These are phyloP conservation scores for Chrysemys picta DNA, from an alignment of 2,113 vertebrate genomes.

Conservation along the genomic window DNA sequence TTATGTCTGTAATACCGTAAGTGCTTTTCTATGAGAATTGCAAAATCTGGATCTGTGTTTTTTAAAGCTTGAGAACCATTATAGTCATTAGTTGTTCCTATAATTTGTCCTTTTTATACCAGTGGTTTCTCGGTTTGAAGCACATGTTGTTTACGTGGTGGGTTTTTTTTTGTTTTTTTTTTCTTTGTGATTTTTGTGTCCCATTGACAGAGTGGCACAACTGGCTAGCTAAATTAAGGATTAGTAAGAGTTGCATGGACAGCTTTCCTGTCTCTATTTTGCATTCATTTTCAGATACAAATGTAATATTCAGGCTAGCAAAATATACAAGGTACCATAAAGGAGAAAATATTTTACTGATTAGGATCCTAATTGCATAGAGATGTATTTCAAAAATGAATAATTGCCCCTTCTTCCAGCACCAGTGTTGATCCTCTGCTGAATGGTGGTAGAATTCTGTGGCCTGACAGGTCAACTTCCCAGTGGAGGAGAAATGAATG, in stretches of 20 bases:
- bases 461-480: neutral
- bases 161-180: neutral
- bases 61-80: slow-evolving; percentile 33
- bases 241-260: slow-evolving; percentile 3
- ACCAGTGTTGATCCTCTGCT: neutral
- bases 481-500: rapidly evolving
- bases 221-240: neutral
- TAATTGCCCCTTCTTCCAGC: neutral
- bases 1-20: slow-evolving; percentile 33
- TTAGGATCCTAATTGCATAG: neutral
- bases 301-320: neutral
- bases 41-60: slow-evolving; percentile 20
- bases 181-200: slow-evolving; percentile 8
- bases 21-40: slow-evolving; percentile 35
- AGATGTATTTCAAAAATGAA: neutral
- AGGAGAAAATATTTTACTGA: neutral
- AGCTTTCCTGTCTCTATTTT: neutral
- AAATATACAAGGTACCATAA: neutral
- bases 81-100: slow-evolving; percentile 32
- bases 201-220: neutral
- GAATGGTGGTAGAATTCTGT: neutral
- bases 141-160: neutral
- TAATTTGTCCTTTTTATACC: slow-evolving; percentile 46
- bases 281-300: neutral
- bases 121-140: slow-evolving; percentile 33